Evolutionary conservation across 2,888 invertebrate genomes (phyloP).

Genomic region (Rhodophaea formosa): DNA sequence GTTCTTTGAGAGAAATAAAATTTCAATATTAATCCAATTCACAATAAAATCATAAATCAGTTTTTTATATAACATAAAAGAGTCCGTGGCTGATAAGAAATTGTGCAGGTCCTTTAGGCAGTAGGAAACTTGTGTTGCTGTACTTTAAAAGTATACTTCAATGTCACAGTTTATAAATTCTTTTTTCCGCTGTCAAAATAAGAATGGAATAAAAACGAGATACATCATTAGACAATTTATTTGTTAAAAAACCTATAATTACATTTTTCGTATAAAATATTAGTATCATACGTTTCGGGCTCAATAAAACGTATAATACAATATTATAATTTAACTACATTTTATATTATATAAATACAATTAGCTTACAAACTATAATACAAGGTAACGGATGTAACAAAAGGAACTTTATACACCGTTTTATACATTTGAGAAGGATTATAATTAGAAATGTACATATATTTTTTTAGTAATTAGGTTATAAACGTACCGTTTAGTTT

Average conservation of each 20-base stretch:
- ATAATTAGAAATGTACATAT: not conserved
- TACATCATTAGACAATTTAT: slow-evolving; percentile 27
- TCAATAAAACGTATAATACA: slow-evolving; percentile 70
- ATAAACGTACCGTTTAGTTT: not conserved
- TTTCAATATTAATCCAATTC: too few relatives aligned
- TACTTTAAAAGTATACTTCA: too few relatives aligned
- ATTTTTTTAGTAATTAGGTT: not conserved
- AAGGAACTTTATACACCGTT: slow-evolving; percentile 63
- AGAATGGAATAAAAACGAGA: not conserved
- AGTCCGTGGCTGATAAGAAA: too few relatives aligned
- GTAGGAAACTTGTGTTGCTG: too few relatives aligned
- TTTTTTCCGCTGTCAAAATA: too few relatives aligned
- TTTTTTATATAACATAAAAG: too few relatives aligned
- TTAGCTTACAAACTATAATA: slow-evolving; percentile 31
- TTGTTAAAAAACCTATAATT: slow-evolving; percentile 50
- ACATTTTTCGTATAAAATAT: slow-evolving; percentile 41
- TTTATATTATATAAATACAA: slow-evolving; percentile 35
- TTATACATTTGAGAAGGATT: slow-evolving; percentile 26
- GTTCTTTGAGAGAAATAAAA: too few relatives aligned
- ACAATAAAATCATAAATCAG: too few relatives aligned
- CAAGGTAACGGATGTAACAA: slow-evolving; percentile 33
- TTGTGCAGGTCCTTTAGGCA: too few relatives aligned
- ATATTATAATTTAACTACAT: slow-evolving; percentile 37
- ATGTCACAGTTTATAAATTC: too few relatives aligned
- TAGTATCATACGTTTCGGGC: slow-evolving; percentile 70